A percentile compares a stretch with the other conserved stretches of the same genome.
Conservation (phyloP, 2,888 invertebrate species). For the Agrilus biguttatus region DNA sequence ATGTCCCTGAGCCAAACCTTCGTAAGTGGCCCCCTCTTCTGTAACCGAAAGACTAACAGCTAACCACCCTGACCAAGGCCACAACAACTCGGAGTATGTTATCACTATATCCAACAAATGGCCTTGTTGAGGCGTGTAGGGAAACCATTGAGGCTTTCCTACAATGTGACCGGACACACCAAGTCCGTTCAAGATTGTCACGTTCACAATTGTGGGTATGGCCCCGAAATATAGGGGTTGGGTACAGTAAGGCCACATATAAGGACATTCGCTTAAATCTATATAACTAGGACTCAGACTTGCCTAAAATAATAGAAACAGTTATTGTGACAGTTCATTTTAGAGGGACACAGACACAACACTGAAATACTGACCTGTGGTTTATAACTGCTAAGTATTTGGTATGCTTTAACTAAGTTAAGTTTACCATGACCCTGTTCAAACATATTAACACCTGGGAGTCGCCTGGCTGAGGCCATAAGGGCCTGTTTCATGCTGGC, state of each 20-base stretch:
- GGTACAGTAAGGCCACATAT: conserved; percentile 98
- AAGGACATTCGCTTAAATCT: conserved; percentile 88
- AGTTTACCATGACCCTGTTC: conserved; percentile 94
- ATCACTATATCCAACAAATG: conserved; percentile 65
- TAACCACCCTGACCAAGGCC: conserved; percentile 97
- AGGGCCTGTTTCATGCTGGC: conserved; percentile 92
- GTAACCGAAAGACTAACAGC: conserved; percentile 64
- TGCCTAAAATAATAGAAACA: conserved; percentile 36
- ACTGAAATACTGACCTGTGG: conserved; percentile 39
- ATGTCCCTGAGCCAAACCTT: conserved; percentile 71
- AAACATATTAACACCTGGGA: conserved; percentile 86
- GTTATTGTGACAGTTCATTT: conserved; percentile 28
- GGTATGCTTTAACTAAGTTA: conserved; percentile 78
- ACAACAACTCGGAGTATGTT: conserved; percentile 64
- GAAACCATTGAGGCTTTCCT: conserved; percentile 70
- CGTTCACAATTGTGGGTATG: conserved; percentile 80
- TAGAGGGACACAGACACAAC: conserved; percentile 29
- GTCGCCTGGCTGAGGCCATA: conserved; percentile 74
- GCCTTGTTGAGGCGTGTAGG: conserved; percentile 69
- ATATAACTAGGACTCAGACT: conserved; percentile 68
- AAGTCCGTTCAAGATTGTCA: conserved; percentile 87
- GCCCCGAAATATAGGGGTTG: conserved; percentile 83
- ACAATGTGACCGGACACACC: conserved; percentile 75
- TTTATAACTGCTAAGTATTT: conserved; percentile 48
- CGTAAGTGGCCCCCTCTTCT: conserved; percentile 48